Evolutionary conservation across 2,797 vertebrate species (phyloP).

Genomic region (Varecia variegata): DNA sequence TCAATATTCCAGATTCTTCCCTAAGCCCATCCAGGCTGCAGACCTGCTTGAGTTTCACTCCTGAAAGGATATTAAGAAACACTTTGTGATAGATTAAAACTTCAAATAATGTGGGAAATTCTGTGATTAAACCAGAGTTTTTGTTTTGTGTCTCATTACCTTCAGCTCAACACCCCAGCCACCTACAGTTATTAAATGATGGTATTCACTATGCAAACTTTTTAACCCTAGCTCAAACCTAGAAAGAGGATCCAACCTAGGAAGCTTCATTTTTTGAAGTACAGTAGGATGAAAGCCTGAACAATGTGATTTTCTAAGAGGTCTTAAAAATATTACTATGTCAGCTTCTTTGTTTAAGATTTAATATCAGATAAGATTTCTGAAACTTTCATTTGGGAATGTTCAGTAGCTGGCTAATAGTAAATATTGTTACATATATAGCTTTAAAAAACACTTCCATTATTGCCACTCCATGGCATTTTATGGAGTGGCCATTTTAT

Average conservation of each 20-base stretch:
- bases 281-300: not conserved
- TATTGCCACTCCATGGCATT: too few species aligned
- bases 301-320: not conserved
- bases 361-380: conserved; percentile 30
- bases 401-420: not conserved
- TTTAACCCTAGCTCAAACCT: not conserved
- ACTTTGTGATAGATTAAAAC: not conserved
- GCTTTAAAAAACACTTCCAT: conserved; percentile 20
- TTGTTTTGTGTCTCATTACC: not conserved
- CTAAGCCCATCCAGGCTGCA: not conserved
- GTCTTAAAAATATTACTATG: not conserved
- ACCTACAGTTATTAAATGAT: not conserved
- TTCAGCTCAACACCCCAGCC: not conserved
- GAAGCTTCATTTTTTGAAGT: not conserved
- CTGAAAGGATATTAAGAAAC: not conserved
- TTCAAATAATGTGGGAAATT: not conserved
- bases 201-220: not conserved
- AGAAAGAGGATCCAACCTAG: not conserved
- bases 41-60: not conserved
- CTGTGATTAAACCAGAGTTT: not conserved
- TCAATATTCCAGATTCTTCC: not conserved
- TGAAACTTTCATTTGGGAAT: conserved; percentile 49
- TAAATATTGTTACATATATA: conserved; percentile 39
- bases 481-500: too few species aligned
- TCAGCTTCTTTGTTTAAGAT: conserved; percentile 36